A percentile compares a stretch with the other conserved stretches of the same genome.
phyloP scores from a whole-genome alignment of 2,797 vertebrate species.

The Bradypodion ventrale region DNA sequence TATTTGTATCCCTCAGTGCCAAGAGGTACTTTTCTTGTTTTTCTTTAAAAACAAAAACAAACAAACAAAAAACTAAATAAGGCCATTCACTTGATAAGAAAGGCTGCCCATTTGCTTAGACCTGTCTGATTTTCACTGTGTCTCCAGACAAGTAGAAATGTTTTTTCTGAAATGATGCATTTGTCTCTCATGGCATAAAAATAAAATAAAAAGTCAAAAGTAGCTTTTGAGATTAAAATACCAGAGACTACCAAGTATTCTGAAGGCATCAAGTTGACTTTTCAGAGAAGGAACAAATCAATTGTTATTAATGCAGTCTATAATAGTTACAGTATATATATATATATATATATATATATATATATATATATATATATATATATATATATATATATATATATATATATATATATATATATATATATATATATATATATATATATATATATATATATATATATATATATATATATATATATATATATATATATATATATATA shows the following conservation, averaged over 20 bases:
- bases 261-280: background rate
- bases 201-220: constrained; percentile 1
- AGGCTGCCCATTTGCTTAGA: background rate
- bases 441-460: no score
- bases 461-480: no score
- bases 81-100: background rate
- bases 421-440: no score
- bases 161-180: constrained; percentile 11
- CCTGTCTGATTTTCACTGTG: background rate
- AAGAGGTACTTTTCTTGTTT: no score
- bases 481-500: no score
- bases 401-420: no score
- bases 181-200: constrained; percentile 27
- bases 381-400: no score
- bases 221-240: constrained; percentile 13
- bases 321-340: background rate
- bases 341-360: no score
- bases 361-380: no score
- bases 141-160: background rate
- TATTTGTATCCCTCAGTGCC: no score
- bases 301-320: background rate
- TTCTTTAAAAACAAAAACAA: no score
- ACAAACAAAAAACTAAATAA: no score
- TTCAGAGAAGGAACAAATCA: background rate
- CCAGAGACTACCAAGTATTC: background rate